Percentiles rank a stretch among this genome's conserved stretches.
Conservation (phyloP, 2,797 vertebrate genomes). For the Manis crassicaudata region DNA sequence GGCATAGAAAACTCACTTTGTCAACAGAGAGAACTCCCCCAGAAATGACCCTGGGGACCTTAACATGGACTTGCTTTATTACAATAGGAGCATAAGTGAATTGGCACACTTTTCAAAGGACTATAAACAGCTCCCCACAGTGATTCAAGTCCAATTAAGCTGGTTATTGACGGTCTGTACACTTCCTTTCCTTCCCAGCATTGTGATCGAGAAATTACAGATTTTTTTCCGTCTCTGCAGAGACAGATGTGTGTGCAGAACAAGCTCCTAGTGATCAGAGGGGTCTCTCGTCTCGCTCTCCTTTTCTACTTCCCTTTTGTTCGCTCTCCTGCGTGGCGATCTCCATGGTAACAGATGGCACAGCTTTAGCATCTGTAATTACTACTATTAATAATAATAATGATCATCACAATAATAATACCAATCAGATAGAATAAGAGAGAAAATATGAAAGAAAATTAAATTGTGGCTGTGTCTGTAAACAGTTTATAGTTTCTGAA, state of each 20-base stretch:
- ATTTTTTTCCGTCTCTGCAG: background rate
- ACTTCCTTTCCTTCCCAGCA: slow-evolving; percentile 25
- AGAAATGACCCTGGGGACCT: slow-evolving; percentile 54
- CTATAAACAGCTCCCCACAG: slow-evolving; percentile 32
- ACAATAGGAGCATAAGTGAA: slow-evolving; percentile 53
- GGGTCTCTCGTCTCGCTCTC: background rate
- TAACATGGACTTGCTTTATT: slow-evolving; percentile 63
- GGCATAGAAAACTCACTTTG: slow-evolving; percentile 50
- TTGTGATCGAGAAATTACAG: slow-evolving; percentile 34
- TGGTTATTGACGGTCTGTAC: slow-evolving; percentile 69
- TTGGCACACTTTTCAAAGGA: slow-evolving; percentile 57
- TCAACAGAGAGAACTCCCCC: slow-evolving; percentile 60
- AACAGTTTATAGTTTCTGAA: slow-evolving; percentile 42
- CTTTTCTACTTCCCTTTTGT: background rate
- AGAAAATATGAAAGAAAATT: slow-evolving; percentile 50
- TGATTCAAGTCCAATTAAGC: slow-evolving; percentile 70
- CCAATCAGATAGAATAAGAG: slow-evolving; percentile 39
- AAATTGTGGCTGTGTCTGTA: slow-evolving; percentile 31
- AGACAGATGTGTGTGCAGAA: slow-evolving; percentile 50
- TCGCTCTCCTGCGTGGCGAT: slow-evolving; percentile 30
- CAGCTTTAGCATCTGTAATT: slow-evolving; percentile 48
- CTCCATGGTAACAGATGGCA: slow-evolving; percentile 52
- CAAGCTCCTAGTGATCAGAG: slow-evolving; percentile 33
- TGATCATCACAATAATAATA: slow-evolving; percentile 45
- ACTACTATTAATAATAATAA: slow-evolving; percentile 61